A percentile compares a stretch with the other conserved stretches of the same genome.
Evolutionary conservation across 1,140 invertebrate species (phyloP).

Genomic region (Zaprionus ornatus): DNA sequence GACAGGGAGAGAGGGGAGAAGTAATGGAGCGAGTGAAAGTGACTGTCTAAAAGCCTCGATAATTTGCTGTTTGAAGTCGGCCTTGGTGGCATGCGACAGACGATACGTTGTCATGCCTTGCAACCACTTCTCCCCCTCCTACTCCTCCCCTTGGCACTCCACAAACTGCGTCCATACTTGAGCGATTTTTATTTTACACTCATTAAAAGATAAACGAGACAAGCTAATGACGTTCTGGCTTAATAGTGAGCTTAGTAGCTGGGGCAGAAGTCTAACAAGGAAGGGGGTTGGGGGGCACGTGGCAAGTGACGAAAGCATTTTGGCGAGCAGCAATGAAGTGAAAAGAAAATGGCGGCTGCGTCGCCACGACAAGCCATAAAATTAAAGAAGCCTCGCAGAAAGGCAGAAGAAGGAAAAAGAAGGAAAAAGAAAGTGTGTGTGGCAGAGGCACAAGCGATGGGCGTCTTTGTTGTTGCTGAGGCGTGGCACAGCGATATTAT

Average conservation of each 20-base stretch:
- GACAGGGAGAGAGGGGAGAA: neutral
- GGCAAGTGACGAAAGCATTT: constrained; percentile 46
- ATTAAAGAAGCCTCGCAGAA: constrained; percentile 46
- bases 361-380: constrained; percentile 72
- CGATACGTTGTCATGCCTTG: neutral
- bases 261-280: neutral
- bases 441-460: constrained; percentile 47
- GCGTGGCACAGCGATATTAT: constrained; percentile 52
- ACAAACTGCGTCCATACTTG: constrained; percentile 5
- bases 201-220: constrained; percentile 82
- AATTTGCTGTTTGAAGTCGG: constrained; percentile 24
- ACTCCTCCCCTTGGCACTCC: no score
- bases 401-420: neutral
- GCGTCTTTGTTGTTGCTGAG: constrained; percentile 16
- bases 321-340: constrained; percentile 63
- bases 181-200: constrained; percentile 75
- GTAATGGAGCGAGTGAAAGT: constrained; percentile 1
- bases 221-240: constrained; percentile 76
- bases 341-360: constrained; percentile 70
- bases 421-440: constrained; percentile 30
- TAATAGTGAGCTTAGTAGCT: constrained; percentile 51
- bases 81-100: neutral
- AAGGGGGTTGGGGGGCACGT: neutral
- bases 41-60: constrained; percentile 25
- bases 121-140: neutral